These are phyloP conservation scores for Euplexia lucipara DNA, from an alignment of 2,888 invertebrate species.

Conservation along the genomic window DNA sequence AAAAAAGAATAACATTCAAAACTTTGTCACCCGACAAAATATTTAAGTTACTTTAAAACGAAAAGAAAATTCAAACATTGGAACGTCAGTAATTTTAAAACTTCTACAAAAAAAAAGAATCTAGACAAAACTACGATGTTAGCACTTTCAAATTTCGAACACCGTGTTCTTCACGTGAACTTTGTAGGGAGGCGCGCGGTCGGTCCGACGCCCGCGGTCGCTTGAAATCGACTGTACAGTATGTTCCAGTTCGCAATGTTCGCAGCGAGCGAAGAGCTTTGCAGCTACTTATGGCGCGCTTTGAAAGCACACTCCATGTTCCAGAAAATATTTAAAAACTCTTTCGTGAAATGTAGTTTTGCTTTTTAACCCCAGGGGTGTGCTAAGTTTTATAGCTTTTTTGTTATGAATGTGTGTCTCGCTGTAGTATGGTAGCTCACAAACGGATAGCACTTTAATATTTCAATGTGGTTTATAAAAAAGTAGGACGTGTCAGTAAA, in stretches of 20 bases:
- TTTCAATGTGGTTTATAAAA: no score
- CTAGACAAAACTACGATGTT: not conserved
- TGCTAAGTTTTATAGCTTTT: no score
- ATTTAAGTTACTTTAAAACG: constrained; percentile 4
- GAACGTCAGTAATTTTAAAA: not conserved
- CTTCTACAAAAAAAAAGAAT: constrained; percentile 9
- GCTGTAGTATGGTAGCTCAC: no score
- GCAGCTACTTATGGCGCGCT: constrained; percentile 30
- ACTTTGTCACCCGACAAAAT: not conserved
- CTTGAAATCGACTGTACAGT: constrained; percentile 54
- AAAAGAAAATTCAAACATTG: not conserved
- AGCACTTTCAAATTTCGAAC: constrained; percentile 41
- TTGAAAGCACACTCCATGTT: constrained; percentile 37
- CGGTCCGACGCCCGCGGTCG: constrained; percentile 55
- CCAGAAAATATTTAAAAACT: constrained; percentile 20
- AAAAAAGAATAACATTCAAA: not conserved
- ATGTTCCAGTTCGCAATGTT: constrained; percentile 18
- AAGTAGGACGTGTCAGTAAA: no score
- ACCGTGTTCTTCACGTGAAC: constrained; percentile 39
- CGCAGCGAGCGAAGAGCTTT: constrained; percentile 35
- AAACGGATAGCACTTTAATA: no score
- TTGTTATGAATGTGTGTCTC: no score
- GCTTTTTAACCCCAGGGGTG: not conserved
- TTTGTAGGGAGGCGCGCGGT: constrained; percentile 49
- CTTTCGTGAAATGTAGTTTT: constrained; percentile 18